phyloP scores from a whole-genome alignment of 2,888 invertebrate genomes.

The Melanophora roralis region DNA sequence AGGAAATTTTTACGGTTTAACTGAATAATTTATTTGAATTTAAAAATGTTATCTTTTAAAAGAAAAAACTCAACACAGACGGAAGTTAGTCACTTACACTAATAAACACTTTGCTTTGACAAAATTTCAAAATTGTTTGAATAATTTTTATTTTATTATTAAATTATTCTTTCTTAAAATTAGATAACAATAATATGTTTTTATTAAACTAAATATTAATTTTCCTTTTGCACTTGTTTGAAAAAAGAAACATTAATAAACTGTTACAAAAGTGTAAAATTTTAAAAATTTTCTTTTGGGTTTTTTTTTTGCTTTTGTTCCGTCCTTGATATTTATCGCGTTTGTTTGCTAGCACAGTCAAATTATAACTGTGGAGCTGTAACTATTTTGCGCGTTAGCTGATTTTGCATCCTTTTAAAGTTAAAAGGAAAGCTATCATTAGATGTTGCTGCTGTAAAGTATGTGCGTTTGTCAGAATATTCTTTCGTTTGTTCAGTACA shows the following conservation, averaged over 20 bases:
- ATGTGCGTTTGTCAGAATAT: not conserved
- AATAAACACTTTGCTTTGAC: not conserved
- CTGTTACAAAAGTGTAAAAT: conserved; percentile 1
- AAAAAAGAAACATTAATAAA: not conserved
- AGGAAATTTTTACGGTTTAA: not conserved
- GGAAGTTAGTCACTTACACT: not conserved
- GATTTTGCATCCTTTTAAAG: conserved; percentile 58
- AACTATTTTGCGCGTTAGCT: conserved; percentile 61
- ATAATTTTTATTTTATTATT: no score
- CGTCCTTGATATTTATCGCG: conserved; percentile 46
- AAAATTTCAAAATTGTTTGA: not conserved
- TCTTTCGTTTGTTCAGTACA: conserved; percentile 22
- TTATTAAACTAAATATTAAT: no score
- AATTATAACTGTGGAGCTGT: conserved; percentile 59
- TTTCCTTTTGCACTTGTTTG: not conserved
- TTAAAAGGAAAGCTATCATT: conserved; percentile 60
- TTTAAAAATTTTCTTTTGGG: not conserved
- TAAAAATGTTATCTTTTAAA: not conserved
- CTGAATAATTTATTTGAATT: not conserved
- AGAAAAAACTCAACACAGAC: not conserved
- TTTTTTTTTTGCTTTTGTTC: conserved; percentile 11
- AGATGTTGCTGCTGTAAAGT: conserved; percentile 24
- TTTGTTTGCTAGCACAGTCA: conserved; percentile 57
- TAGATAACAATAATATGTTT: no score
- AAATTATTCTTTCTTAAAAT: no score